These are phyloP conservation scores for Colistium nudipinnis DNA, from an alignment of 2,113 vertebrate genomes.

Conservation along the genomic window DNA sequence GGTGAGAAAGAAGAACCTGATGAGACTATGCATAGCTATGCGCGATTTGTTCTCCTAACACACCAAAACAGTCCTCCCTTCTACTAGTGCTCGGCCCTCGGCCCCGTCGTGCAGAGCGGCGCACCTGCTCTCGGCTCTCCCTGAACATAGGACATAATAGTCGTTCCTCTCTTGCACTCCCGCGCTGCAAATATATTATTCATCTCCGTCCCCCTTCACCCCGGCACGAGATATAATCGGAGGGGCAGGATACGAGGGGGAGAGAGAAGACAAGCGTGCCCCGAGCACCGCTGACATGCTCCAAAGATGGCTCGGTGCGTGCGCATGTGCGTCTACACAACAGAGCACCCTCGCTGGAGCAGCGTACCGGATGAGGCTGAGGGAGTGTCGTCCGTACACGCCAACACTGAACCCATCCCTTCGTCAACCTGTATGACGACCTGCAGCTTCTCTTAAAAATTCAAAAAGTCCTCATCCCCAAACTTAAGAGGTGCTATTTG, in stretches of 20 bases:
- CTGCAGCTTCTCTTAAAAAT: constrained; percentile 24
- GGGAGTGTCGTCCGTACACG: constrained; percentile 24
- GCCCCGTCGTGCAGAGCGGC: constrained; percentile 54
- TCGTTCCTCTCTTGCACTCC: constrained; percentile 62
- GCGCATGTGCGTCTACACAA: constrained; percentile 22
- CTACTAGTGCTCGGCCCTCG: constrained; percentile 20
- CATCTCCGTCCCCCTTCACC: constrained; percentile 63
- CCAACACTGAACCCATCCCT: constrained; percentile 9
- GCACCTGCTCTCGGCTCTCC: constrained; percentile 35
- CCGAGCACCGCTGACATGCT: constrained; percentile 36
- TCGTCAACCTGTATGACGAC: constrained; percentile 28
- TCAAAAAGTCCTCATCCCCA: background rate
- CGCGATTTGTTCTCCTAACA: background rate
- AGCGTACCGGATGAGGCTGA: constrained; percentile 39
- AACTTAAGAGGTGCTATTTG: background rate
- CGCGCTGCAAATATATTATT: constrained; percentile 69
- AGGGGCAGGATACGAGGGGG: constrained; percentile 28
- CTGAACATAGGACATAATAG: constrained; percentile 61
- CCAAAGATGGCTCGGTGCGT: constrained; percentile 38
- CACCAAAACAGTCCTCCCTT: constrained; percentile 30
- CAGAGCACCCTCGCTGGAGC: constrained; percentile 31
- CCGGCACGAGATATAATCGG: constrained; percentile 45
- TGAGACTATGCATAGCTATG: constrained; percentile 29
- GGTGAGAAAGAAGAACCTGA: constrained; percentile 30
- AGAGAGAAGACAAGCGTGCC: constrained; percentile 49